phyloP scores from a whole-genome alignment of 2,888 invertebrate genomes.

The Morpho achilles region DNA sequence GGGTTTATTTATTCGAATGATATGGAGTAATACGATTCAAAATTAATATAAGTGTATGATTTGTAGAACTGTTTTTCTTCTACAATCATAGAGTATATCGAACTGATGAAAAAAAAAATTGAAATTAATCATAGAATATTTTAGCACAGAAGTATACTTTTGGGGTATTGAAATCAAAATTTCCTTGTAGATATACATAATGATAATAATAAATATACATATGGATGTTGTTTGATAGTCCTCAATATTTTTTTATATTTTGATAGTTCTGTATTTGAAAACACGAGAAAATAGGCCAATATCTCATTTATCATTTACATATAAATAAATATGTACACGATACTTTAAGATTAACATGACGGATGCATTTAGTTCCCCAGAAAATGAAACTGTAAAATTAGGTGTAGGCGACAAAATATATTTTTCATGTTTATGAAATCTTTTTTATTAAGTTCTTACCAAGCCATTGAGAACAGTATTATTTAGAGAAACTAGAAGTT shows the following conservation, averaged over 20 bases:
- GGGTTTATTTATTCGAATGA: conserved; percentile 71
- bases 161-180: conserved; percentile 68
- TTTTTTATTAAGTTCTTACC: conserved; percentile 70
- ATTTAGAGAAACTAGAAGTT: conserved; percentile 74
- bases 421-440: conserved; percentile 52
- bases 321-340: conserved; percentile 56
- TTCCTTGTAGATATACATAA: conserved; percentile 76
- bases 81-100: conserved; percentile 57
- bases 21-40: conserved; percentile 51
- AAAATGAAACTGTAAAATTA: conserved; percentile 41
- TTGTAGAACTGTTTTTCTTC: conserved; percentile 52
- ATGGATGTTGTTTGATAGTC: conserved; percentile 79
- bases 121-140: conserved; percentile 61
- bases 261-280: conserved; percentile 79
- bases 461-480: conserved; percentile 80
- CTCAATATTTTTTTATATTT: conserved; percentile 80
- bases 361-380: conserved; percentile 75
- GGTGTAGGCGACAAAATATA: conserved; percentile 45
- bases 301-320: conserved; percentile 72
- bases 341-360: conserved; percentile 64
- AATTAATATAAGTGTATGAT: conserved; percentile 48
- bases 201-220: conserved; percentile 75
- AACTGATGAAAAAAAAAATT: conserved; percentile 59
- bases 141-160: conserved; percentile 71
- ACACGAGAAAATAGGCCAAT: conserved; percentile 74